Evolutionary conservation across 1,140 invertebrate genomes (phyloP).

Genomic region (Pantala flavescens): DNA sequence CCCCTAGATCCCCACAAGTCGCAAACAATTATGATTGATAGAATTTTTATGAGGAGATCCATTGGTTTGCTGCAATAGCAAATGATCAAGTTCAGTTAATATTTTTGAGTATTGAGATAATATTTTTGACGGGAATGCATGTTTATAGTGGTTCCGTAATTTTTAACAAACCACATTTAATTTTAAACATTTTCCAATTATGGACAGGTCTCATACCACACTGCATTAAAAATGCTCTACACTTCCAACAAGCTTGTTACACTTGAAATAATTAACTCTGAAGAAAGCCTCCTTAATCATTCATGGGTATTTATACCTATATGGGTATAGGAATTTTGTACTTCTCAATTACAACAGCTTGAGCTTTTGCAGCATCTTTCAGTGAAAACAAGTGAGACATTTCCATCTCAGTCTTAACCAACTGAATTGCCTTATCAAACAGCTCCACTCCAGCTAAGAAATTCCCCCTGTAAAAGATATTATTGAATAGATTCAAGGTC

Average conservation of each 20-base stretch:
- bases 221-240: neutral
- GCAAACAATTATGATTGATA: too few relatives aligned
- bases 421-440: conserved; percentile 79
- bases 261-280: neutral
- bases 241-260: neutral
- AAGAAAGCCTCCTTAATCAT: neutral
- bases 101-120: too few relatives aligned
- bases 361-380: conserved; percentile 74
- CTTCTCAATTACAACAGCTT: conserved; percentile 65
- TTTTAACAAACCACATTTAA: neutral
- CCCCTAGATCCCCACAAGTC: too few relatives aligned
- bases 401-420: conserved; percentile 75
- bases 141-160: neutral
- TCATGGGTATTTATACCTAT: neutral
- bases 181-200: neutral
- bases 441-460: conserved; percentile 67
- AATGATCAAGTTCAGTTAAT: too few relatives aligned
- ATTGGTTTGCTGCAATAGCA: too few relatives aligned
- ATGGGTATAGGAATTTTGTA: conserved; percentile 44
- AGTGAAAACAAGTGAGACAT: conserved; percentile 78
- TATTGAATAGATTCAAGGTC: neutral
- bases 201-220: neutral
- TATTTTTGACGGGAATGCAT: too few relatives aligned
- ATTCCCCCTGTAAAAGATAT: conserved; percentile 57
- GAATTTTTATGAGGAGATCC: too few relatives aligned